phyloP scores from a whole-genome alignment of 92 coral and sea anemone genomes.

The Chrysogorgia sp. region DNA sequence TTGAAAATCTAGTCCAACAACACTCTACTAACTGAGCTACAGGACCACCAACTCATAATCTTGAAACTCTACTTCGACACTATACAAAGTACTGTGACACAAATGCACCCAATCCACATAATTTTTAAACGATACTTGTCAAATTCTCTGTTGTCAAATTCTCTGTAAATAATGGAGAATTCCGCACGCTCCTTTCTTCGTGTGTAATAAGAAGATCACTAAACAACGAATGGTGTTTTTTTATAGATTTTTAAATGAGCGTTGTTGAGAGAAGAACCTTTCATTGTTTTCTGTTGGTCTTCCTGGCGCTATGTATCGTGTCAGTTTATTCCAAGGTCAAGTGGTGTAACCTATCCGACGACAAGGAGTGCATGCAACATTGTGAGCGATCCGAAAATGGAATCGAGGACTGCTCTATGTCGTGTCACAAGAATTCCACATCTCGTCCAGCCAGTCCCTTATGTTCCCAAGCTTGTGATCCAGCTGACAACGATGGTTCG shows the following conservation, averaged over 20 bases:
- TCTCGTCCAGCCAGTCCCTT: not conserved
- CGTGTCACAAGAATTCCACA: not conserved
- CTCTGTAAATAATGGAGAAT: too few relatives aligned
- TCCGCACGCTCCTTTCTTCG: too few relatives aligned
- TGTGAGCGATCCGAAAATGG: constrained; percentile 16
- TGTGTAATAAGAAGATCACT: too few relatives aligned
- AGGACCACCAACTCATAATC: too few relatives aligned
- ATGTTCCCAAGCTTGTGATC: constrained; percentile 31
- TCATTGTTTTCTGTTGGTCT: constrained; percentile 2
- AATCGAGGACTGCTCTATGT: constrained; percentile 19
- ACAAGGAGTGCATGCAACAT: constrained; percentile 21
- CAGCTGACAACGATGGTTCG: constrained; percentile 6
- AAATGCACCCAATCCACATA: too few relatives aligned
- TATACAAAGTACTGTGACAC: too few relatives aligned
- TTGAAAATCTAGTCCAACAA: too few relatives aligned
- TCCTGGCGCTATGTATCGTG: constrained; percentile 1
- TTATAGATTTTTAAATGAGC: constrained; percentile 42
- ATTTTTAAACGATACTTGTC: too few relatives aligned
- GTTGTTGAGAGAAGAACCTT: not conserved
- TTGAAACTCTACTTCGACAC: too few relatives aligned
- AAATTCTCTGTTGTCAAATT: too few relatives aligned
- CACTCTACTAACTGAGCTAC: too few relatives aligned
- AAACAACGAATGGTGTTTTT: constrained; percentile 6
- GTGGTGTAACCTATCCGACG: constrained; percentile 19
- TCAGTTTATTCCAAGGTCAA: constrained; percentile 7